Evolutionary conservation across 2,113 vertebrate species (phyloP).

Genomic region (Catharus fuscescens): DNA sequence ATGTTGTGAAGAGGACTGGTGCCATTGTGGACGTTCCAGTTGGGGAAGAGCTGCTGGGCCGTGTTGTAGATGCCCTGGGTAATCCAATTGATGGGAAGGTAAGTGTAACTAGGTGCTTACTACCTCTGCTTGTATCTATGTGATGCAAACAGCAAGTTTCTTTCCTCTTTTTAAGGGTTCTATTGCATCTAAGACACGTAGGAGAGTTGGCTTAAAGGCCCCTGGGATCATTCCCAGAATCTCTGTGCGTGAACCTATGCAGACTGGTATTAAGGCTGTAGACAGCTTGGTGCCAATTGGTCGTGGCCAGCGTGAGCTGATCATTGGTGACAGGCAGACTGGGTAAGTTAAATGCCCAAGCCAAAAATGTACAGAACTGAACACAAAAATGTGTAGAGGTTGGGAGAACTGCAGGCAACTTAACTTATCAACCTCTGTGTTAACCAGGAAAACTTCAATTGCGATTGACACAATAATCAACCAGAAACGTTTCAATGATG

Average conservation of each 20-base stretch:
- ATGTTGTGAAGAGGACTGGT: slow-evolving; percentile 96
- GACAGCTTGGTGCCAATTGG: slow-evolving; percentile 98
- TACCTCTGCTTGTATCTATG: rapidly evolving
- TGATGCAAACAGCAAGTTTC: neutral
- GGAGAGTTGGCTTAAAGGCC: slow-evolving; percentile 96
- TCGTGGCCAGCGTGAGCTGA: slow-evolving; percentile 96
- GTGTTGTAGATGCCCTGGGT: slow-evolving; percentile 95
- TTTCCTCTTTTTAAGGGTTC: slow-evolving; percentile 74
- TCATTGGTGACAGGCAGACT: slow-evolving; percentile 98
- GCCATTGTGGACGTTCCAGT: slow-evolving; percentile 99
- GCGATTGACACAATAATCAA: slow-evolving; percentile 98
- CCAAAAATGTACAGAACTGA: neutral
- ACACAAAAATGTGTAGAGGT: rapidly evolving
- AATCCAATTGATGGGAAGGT: slow-evolving; percentile 83
- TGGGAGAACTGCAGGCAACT: rapidly evolving
- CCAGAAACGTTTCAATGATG: slow-evolving; percentile 96
- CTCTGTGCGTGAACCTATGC: slow-evolving; percentile 98
- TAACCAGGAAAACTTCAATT: slow-evolving; percentile 92
- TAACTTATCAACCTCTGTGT: rapidly evolving
- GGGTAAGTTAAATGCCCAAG: slow-evolving; percentile 78
- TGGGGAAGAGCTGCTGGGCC: slow-evolving; percentile 91
- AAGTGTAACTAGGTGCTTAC: neutral
- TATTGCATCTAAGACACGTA: slow-evolving; percentile 82
- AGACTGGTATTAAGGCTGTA: slow-evolving; percentile 98
- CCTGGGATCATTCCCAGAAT: slow-evolving; percentile 98